Conservation (phyloP, 2,113 vertebrate species). For the Polyodon spathula region DNA sequence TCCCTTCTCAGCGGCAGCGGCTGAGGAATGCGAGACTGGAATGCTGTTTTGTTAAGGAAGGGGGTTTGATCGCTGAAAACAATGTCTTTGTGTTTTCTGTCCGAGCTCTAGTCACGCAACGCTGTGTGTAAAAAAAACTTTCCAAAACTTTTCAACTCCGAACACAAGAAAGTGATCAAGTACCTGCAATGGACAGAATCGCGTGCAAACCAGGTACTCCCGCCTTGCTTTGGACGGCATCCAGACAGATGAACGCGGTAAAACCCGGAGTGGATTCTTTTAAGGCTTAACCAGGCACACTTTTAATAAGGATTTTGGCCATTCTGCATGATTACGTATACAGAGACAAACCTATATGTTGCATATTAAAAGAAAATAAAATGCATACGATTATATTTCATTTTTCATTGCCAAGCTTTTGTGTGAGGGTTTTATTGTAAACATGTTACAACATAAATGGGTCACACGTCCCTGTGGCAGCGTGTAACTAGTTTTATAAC, state of each 20-base stretch:
- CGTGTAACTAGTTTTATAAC: too few relatives aligned
- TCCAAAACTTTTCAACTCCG: constrained; percentile 42
- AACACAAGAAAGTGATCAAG: constrained; percentile 51
- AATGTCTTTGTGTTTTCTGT: constrained; percentile 23
- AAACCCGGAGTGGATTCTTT: constrained; percentile 45
- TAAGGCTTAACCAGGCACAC: too few relatives aligned
- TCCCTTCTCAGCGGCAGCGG: constrained; percentile 18
- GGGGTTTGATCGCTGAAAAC: constrained; percentile 21
- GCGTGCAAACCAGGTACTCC: constrained; percentile 57
- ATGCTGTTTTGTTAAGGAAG: constrained; percentile 63
- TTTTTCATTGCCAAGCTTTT: too few relatives aligned
- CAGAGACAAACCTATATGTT: too few relatives aligned
- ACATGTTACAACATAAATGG: too few relatives aligned
- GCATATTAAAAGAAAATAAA: too few relatives aligned
- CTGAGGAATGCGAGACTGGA: constrained; percentile 55
- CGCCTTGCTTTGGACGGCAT: constrained; percentile 38
- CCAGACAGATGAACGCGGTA: constrained; percentile 29
- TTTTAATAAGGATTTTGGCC: too few relatives aligned
- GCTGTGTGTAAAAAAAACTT: constrained; percentile 45
- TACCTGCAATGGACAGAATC: constrained; percentile 59
- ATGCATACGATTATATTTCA: too few relatives aligned
- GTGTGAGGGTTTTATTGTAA: too few relatives aligned
- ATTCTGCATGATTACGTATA: background rate
- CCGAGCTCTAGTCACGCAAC: constrained; percentile 21
- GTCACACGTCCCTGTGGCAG: too few relatives aligned